A percentile compares a stretch with the other conserved stretches of the same genome.
phyloP scores from a whole-genome alignment of 1,140 invertebrate species.

The Dreissena rostriformis region DNA sequence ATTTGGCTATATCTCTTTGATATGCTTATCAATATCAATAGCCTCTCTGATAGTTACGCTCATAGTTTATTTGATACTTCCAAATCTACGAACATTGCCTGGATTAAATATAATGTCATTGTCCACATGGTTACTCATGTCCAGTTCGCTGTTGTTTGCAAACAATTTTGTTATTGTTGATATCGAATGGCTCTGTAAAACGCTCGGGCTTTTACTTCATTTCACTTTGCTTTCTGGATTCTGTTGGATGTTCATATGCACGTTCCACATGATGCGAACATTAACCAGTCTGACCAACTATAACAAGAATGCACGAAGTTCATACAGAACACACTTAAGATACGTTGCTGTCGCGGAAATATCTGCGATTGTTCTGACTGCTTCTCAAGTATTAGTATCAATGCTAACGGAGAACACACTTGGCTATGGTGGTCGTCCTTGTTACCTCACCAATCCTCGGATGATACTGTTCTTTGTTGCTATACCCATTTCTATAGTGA shows the following conservation, averaged over 20 bases:
- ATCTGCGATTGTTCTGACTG: neutral
- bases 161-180: slow-evolving; percentile 59
- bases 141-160: slow-evolving; percentile 1
- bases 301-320: neutral
- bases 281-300: slow-evolving; percentile 63
- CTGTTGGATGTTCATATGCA: slow-evolving; percentile 98
- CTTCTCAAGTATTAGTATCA: neutral
- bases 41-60: too few species aligned
- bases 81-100: neutral
- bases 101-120: slow-evolving; percentile 23
- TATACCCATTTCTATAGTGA: slow-evolving; percentile 25
- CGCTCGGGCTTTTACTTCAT: slow-evolving; percentile 90
- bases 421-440: slow-evolving; percentile 26
- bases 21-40: too few species aligned
- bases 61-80: neutral
- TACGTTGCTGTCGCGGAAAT: neutral
- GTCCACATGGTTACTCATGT: neutral
- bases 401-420: neutral
- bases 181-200: slow-evolving; percentile 71
- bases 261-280: slow-evolving; percentile 83
- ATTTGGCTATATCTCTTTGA: too few species aligned
- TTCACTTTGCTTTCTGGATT: slow-evolving; percentile 95
- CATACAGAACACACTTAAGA: neutral
- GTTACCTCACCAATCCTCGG: slow-evolving; percentile 8
- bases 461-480: slow-evolving; percentile 19